Percentiles rank a stretch among this genome's conserved stretches.
Conservation (phyloP, 2,113 vertebrate species). For the Mohoua ochrocephala region DNA sequence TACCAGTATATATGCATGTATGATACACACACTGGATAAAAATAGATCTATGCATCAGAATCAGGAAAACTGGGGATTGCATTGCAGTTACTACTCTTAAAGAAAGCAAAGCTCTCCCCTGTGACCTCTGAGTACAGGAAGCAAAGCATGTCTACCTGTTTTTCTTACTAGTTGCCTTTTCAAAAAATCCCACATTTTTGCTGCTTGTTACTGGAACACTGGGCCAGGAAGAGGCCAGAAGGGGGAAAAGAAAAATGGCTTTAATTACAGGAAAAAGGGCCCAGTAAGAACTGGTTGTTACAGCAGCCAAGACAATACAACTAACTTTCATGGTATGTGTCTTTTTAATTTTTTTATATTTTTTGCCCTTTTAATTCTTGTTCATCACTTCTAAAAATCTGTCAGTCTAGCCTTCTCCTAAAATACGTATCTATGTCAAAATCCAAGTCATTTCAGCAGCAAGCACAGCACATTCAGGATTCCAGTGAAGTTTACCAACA, state of each 20-base stretch:
- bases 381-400: background rate
- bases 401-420: background rate
- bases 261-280: constrained; percentile 54
- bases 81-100: background rate
- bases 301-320: background rate
- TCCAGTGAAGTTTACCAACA: background rate
- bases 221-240: constrained; percentile 47
- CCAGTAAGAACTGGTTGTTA: constrained; percentile 20
- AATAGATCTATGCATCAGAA: background rate
- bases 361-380: background rate
- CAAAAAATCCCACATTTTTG: background rate
- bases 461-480: background rate
- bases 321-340: background rate
- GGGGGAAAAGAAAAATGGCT: constrained; percentile 30
- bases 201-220: background rate
- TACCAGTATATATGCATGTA: background rate
- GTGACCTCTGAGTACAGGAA: background rate
- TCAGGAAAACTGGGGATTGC: background rate
- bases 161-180: background rate
- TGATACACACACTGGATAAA: background rate
- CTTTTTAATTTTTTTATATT: background rate
- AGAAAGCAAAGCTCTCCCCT: background rate
- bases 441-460: background rate
- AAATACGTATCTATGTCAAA: background rate
- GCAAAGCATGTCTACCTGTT: background rate